A percentile compares a stretch with the other conserved stretches of the same genome.
Conservation (phyloP, 2,888 invertebrate genomes). For the Phyto melanocephala region DNA sequence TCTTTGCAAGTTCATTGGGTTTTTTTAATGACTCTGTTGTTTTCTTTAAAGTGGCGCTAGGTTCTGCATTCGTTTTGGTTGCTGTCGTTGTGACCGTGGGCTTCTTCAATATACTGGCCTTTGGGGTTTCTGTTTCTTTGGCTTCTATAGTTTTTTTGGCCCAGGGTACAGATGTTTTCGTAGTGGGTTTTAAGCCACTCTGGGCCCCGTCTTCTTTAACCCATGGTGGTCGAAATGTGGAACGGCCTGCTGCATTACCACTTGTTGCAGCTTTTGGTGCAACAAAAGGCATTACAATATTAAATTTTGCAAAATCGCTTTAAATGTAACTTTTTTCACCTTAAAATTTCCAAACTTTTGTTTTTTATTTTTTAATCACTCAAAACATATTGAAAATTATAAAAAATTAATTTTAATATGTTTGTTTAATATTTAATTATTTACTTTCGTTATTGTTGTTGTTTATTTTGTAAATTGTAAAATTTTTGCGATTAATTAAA, state of each 20-base stretch:
- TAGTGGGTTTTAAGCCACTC: conserved; percentile 72
- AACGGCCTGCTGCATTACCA: conserved; percentile 76
- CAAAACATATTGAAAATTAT: conserved; percentile 38
- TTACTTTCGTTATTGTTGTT: not conserved
- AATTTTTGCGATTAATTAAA: conserved; percentile 28
- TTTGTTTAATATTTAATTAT: conserved; percentile 6
- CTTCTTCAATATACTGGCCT: conserved; percentile 58
- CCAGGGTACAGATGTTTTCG: conserved; percentile 80
- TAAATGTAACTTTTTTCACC: not conserved
- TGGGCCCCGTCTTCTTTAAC: conserved; percentile 81
- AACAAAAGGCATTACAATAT: conserved; percentile 76
- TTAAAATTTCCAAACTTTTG: conserved; percentile 1
- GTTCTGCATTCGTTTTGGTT: conserved; percentile 61
- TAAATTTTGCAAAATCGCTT: not conserved
- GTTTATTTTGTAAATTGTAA: not conserved
- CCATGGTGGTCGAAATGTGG: conserved; percentile 85
- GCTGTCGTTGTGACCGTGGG: conserved; percentile 62
- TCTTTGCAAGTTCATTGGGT: conserved; percentile 60
- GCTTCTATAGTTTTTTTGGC: conserved; percentile 73
- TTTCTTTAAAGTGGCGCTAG: conserved; percentile 66
- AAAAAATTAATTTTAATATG: not conserved
- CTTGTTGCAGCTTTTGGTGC: conserved; percentile 72
- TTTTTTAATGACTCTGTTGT: conserved; percentile 67
- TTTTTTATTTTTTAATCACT: conserved; percentile 12
- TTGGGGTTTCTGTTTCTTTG: conserved; percentile 66